Evolutionary conservation across 2,888 invertebrate species (phyloP), one percentile per base, ranked within the genome.

Genomic region (Amiota communis): DNA sequence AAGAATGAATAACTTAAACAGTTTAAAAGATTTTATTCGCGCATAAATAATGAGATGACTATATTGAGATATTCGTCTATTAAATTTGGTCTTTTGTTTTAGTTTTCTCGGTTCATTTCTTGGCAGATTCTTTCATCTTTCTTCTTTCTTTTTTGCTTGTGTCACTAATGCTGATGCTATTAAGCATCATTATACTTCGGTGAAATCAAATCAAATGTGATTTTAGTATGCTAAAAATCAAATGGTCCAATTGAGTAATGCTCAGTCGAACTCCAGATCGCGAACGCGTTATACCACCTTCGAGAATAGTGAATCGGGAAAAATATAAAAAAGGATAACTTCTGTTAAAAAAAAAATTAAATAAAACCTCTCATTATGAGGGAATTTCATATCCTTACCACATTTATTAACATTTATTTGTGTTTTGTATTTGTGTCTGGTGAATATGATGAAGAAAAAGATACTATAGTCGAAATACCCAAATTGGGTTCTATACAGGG

Each of bases 401-500:
- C n/a, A 67, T 13, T 72, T 13, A 8, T 72, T 15, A n/a, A n/a
- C 20, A 17, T 73, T 71, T 2, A 36, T 67, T 9, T 23, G 59
- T 12, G 72, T 67, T 8, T 74, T 77, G 69, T 74, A 15, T 15
- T 8, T n/a, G n/a, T 75, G 20, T 78, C 73, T 10, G 76, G 71
- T n/a, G 67, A 20, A 1, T 86, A 80, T 49, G 85, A 87, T 15
- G 86, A 87, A 67, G 87, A 87, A 59, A 79, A 77, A 71, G 85
- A 86, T 69, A 86, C 84, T 9, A 83, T 88, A 46, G 77, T 89
- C 3, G 77, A 83, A 59, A 69, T 89, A 72, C 89, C 89, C 9
- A 87, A 83, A 17, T 69, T 88, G 76, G 89, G 89, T 59, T 63
- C 76, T 0, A 79, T 89, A 23, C 86, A 85, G 75, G 88, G 88